Evolutionary conservation across 2,113 vertebrate species (phyloP), one percentile per base, ranked within the genome.

Genomic region (Plecturocebus donacophilus): DNA sequence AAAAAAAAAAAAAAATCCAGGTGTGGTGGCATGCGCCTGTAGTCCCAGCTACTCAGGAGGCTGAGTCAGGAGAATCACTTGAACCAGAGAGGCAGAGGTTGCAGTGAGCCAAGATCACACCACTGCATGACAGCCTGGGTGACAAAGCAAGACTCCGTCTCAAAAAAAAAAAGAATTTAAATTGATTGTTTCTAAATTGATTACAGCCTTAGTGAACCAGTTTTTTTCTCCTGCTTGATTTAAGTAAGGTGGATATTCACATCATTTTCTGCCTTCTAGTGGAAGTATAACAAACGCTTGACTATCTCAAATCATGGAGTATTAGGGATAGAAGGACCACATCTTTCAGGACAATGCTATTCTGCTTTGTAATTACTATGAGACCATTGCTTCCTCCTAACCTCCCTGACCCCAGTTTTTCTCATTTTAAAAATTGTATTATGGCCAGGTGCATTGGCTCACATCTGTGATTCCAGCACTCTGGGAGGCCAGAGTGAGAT

Each of bases 161-260:
- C 66, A 92, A 85, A 79, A 85, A 80, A 75, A 12, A 45, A 83
- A 87, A 92, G 45, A 86, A 83, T 87, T 42, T 61, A 94, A 52
- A 6, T 38, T 84, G 19, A 9, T 38, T 84, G 17, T 93, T 95
- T 88, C 32, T 47, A 88, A 56, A 79, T 86, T n/a, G 30, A 3
- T 79, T n/a, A 87, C 81, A 81, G 30, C 45, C 68, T 71, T 70
- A 89, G 58, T 94, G 80, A 86, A 68, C 32, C 42, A 88, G 0
- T 64, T 85, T 89, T 91, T 56, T 64, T 49, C 68, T 85, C 71
- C 35, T 80, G 16, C 70, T 38, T 64, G 12, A 85, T 88, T 68
- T 81, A 38, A 80, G 76, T 70, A 75, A 23, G 20, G 45, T 75
- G 9, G 13, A 76, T 93, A 68, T 42, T 96, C 6, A 45, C 49